These are phyloP conservation scores for Oeneis ivallda DNA, from an alignment of 2,888 invertebrate genomes.

Conservation along the genomic window DNA sequence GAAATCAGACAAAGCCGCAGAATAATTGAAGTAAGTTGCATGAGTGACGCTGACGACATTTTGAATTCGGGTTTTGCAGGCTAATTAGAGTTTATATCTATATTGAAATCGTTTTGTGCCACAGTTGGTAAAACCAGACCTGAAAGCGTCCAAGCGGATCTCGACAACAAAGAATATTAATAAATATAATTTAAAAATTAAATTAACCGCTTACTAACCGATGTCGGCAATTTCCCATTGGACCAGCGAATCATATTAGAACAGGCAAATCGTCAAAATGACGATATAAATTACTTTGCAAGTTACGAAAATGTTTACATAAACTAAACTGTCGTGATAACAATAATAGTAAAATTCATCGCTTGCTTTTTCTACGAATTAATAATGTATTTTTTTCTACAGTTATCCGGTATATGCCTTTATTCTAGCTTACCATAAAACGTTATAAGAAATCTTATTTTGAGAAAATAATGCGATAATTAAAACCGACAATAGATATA, in stretches of 20 bases:
- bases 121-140: neutral
- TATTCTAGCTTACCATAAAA: neutral
- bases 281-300: neutral
- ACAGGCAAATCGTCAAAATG: neutral
- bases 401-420: neutral
- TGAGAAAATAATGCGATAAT: constrained; percentile 27
- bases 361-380: neutral
- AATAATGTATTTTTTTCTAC: neutral
- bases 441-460: neutral
- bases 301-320: neutral
- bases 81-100: too few relatives aligned
- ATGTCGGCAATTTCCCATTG: too few relatives aligned
- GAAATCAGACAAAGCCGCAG: too few relatives aligned
- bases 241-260: too few relatives aligned
- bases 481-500: constrained; percentile 26
- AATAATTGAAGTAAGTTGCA: too few relatives aligned
- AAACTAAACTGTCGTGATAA: neutral
- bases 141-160: neutral
- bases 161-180: neutral
- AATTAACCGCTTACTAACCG: too few relatives aligned
- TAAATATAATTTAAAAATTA: too few relatives aligned
- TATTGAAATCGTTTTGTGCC: neutral
- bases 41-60: too few relatives aligned
- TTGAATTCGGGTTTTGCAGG: too few relatives aligned
- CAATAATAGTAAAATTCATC: neutral